Conservation (phyloP, 1,140 invertebrate genomes). For the Drosophila guanche region DNA sequence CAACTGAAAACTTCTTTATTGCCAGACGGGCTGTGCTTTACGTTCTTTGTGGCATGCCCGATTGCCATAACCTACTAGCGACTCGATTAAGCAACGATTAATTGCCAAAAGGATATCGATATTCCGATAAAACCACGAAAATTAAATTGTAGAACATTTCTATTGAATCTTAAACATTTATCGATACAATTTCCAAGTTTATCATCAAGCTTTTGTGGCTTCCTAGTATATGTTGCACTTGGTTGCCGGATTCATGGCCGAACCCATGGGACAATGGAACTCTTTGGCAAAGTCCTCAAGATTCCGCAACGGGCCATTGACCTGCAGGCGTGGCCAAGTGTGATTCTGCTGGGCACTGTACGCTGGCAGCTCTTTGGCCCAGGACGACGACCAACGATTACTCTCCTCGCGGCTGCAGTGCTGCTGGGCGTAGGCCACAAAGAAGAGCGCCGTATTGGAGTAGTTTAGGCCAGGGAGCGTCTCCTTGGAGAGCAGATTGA, state of each 20-base stretch:
- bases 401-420: slow-evolving; percentile 42
- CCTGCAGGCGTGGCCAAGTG: slow-evolving; percentile 42
- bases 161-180: too few species aligned
- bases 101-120: too few species aligned
- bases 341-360: slow-evolving; percentile 63
- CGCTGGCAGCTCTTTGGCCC: slow-evolving; percentile 54
- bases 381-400: background rate
- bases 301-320: slow-evolving; percentile 71
- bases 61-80: too few species aligned
- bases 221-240: slow-evolving; percentile 71
- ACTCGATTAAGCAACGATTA: too few species aligned
- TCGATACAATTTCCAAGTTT: too few species aligned
- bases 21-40: too few species aligned
- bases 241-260: slow-evolving; percentile 69
- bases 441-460: slow-evolving; percentile 88
- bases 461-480: slow-evolving; percentile 68
- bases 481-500: slow-evolving; percentile 49
- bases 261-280: slow-evolving; percentile 63
- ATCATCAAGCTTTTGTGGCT: too few species aligned
- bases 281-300: slow-evolving; percentile 62
- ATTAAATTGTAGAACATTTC: too few species aligned
- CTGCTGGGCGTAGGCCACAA: slow-evolving; percentile 87
- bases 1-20: too few species aligned
- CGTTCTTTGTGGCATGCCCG: too few species aligned
- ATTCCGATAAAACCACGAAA: too few species aligned